Evolutionary conservation across 2,797 vertebrate genomes (phyloP).

Genomic region (Myotis findleyi): DNA sequence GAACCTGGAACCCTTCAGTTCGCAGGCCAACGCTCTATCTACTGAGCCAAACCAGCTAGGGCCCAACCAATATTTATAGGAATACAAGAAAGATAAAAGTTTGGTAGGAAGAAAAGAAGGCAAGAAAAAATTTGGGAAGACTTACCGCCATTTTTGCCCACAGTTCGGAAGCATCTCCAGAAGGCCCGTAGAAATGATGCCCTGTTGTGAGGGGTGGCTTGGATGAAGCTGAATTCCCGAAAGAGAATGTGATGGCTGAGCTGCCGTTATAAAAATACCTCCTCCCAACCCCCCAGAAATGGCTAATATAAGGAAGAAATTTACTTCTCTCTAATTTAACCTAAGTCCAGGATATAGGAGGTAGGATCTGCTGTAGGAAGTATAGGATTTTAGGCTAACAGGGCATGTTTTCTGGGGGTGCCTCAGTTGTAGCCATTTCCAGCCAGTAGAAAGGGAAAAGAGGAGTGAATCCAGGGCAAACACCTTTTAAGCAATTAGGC

Average conservation of each 20-base stretch:
- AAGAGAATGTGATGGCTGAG: slow-evolving; percentile 92
- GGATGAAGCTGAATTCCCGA: slow-evolving; percentile 95
- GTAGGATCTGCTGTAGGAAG: not conserved
- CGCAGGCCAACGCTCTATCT: too few relatives aligned
- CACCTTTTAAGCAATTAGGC: not conserved
- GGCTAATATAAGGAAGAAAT: not conserved
- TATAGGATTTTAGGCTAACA: not conserved
- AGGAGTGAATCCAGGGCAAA: not conserved
- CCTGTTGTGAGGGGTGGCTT: slow-evolving; percentile 95
- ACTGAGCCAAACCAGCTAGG: too few relatives aligned
- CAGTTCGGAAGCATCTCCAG: slow-evolving; percentile 97
- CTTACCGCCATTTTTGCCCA: slow-evolving; percentile 96
- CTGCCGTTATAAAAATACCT: not conserved
- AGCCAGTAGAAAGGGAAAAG: not conserved
- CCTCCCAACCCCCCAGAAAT: not conserved
- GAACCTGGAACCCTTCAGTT: too few relatives aligned
- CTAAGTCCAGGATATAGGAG: not conserved
- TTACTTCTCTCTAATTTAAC: slow-evolving; percentile 5
- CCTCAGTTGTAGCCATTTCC: not conserved
- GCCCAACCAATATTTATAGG: not conserved
- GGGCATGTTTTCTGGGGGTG: not conserved
- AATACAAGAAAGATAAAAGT: not conserved
- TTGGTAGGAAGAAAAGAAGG: slow-evolving; percentile 15
- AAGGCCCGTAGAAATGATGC: slow-evolving; percentile 95
- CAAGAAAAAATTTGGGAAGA: slow-evolving; percentile 47